Evolutionary conservation across 2,797 vertebrate species (phyloP).

Genomic region (Coendou prehensilis): DNA sequence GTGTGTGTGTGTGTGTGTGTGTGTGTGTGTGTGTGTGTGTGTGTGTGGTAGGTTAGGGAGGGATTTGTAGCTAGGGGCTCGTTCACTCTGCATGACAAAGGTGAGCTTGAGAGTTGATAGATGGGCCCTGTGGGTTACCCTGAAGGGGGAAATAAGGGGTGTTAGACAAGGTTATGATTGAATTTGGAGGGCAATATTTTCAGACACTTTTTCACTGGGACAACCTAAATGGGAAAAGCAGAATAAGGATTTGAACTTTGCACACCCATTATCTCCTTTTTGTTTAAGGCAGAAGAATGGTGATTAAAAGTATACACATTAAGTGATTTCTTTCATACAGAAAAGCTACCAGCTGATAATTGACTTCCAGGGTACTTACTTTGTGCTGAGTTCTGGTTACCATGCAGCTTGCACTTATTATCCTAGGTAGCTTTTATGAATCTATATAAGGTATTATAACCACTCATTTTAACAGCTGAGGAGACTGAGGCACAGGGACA

Average conservation of each 20-base stretch:
- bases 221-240: not conserved
- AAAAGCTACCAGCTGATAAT: slow-evolving; percentile 13
- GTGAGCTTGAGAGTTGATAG: slow-evolving; percentile 22
- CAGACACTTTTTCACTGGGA: not conserved
- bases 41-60: not conserved
- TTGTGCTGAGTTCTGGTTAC: slow-evolving; percentile 5
- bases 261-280: not conserved
- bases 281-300: slow-evolving; percentile 28
- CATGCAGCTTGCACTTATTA: not conserved
- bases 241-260: not conserved
- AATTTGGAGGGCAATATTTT: slow-evolving; percentile 31
- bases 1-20: not conserved
- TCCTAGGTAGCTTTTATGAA: not conserved
- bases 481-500: slow-evolving; percentile 12
- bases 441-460: not conserved
- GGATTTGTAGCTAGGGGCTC: not conserved
- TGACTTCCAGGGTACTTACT: not conserved
- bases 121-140: not conserved
- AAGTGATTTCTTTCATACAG: not conserved
- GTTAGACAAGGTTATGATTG: not conserved
- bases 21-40: not conserved
- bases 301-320: slow-evolving; percentile 8
- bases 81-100: slow-evolving; percentile 81
- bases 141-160: not conserved
- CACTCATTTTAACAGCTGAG: not conserved